These are phyloP conservation scores for Epirrhoe alternata DNA, from an alignment of 2,888 invertebrate genomes.

Conservation along the genomic window DNA sequence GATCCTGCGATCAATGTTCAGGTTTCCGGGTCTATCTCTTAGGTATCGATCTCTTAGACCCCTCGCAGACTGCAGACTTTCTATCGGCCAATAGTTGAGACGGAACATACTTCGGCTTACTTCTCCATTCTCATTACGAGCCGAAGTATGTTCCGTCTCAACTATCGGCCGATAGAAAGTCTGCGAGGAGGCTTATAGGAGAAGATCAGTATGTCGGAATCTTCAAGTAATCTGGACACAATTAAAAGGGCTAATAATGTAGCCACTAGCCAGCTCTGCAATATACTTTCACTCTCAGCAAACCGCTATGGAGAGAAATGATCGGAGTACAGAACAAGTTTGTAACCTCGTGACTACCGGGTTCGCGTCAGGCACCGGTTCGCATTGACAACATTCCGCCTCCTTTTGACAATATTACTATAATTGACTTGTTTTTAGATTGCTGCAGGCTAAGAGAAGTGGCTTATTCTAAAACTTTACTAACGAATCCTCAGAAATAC, in stretches of 20 bases:
- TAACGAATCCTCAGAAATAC: no score
- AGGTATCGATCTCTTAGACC: no score
- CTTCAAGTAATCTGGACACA: not conserved
- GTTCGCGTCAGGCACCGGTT: slow-evolving; percentile 49
- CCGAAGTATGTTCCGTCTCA: no score
- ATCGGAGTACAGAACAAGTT: slow-evolving; percentile 20
- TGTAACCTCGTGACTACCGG: slow-evolving; percentile 41
- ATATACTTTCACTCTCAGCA: slow-evolving; percentile 8
- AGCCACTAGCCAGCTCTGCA: not conserved
- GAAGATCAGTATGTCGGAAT: no score
- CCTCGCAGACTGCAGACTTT: no score
- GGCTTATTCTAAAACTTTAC: slow-evolving; percentile 4
- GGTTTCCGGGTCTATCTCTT: no score
- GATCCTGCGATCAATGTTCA: no score
- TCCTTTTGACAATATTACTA: slow-evolving; percentile 32
- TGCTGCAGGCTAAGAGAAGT: not conserved
- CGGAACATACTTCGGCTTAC: no score
- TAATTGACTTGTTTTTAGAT: not conserved
- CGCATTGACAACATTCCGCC: slow-evolving; percentile 62
- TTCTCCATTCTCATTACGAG: no score
- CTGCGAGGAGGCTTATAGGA: no score
- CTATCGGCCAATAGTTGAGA: no score
- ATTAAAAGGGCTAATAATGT: not conserved
- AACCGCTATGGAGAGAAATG: slow-evolving; percentile 17
- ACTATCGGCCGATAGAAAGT: no score